phyloP scores from a whole-genome alignment of 2,888 invertebrate species.

The Eueremaeus valkanovi region DNA sequence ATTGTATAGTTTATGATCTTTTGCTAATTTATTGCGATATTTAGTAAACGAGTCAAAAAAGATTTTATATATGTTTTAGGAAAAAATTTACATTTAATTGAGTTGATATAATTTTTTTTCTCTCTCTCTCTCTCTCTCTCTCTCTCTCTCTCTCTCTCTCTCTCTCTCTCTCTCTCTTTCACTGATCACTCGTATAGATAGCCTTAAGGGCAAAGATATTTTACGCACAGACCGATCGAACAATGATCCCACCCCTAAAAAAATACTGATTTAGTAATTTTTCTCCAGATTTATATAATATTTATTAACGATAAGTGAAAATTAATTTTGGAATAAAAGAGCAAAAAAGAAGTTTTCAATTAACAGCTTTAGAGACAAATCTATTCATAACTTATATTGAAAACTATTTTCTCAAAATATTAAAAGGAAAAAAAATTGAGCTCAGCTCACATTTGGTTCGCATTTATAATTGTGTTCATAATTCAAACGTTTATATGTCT shows the following conservation, averaged over 20 bases:
- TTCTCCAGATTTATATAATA: neutral
- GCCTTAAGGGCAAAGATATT: conserved; percentile 14
- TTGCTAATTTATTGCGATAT: neutral
- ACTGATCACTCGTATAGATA: conserved; percentile 15
- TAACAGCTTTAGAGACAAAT: neutral
- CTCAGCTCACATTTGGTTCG: neutral
- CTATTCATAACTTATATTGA: neutral
- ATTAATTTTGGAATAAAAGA: neutral
- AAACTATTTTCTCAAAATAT: neutral
- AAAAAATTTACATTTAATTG: conserved; percentile 20
- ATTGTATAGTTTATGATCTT: neutral
- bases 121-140: conserved; percentile 12
- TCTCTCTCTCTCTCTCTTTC: neutral
- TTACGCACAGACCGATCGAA: conserved; percentile 5
- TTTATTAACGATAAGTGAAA: neutral
- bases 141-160: neutral
- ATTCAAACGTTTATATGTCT: neutral
- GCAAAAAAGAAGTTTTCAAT: neutral
- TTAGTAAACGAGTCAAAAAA: neutral
- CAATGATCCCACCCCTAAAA: conserved; percentile 8
- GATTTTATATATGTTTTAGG: neutral
- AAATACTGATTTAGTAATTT: neutral
- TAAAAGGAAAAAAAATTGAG: neutral
- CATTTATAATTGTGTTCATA: neutral
- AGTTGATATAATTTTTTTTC: conserved; percentile 13